phyloP scores from a whole-genome alignment of 2,888 invertebrate species.

The Caenorhabditis sp. region DNA sequence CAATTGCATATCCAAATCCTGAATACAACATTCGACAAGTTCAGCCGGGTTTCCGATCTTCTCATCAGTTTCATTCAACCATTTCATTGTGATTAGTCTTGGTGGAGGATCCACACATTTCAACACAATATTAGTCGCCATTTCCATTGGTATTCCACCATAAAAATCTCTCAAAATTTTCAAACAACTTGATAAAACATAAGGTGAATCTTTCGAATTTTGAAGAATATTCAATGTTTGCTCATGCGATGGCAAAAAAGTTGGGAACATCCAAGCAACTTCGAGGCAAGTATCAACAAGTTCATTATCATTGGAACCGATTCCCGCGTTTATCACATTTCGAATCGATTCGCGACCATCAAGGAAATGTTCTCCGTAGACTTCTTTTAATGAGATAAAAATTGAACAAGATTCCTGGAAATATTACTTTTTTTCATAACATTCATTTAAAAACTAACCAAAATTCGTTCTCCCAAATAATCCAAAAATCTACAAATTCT shows the following conservation, averaged over 20 bases:
- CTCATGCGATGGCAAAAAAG: neutral
- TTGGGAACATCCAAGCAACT: neutral
- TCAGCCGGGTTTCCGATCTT: neutral
- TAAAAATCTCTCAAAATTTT: conserved; percentile 20
- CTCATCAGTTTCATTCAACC: neutral
- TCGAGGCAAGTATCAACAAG: neutral
- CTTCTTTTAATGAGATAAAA: neutral
- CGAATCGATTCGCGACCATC: neutral
- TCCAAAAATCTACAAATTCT: conserved; percentile 9
- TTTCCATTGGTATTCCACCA: conserved; percentile 27
- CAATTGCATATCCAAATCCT: neutral
- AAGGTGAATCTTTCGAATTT: conserved; percentile 1
- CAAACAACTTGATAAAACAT: conserved; percentile 9
- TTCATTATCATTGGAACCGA: neutral
- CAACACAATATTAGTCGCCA: neutral
- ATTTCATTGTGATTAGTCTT: conserved; percentile 15
- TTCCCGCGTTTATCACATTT: neutral
- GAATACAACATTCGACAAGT: neutral
- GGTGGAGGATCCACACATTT: conserved; percentile 19
- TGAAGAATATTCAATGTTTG: neutral
- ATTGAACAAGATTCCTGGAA: neutral
- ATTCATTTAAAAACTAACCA: conserved; percentile 12
- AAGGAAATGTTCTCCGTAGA: neutral
- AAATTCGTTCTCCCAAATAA: conserved; percentile 2
- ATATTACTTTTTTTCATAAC: neutral